Conservation (phyloP, 2,113 vertebrate genomes). For the Engraulis encrasicolus region DNA sequence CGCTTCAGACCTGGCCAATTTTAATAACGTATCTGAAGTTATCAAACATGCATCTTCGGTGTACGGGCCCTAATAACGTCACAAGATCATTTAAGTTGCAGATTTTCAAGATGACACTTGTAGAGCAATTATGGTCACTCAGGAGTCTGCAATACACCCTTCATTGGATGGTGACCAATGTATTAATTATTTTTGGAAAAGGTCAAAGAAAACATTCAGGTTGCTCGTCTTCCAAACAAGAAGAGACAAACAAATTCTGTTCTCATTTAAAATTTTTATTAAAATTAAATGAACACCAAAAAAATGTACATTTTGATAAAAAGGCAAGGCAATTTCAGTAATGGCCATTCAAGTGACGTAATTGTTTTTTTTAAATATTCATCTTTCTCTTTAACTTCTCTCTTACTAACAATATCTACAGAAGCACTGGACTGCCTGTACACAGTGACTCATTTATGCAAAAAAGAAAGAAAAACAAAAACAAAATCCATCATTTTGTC, state of each 20-base stretch:
- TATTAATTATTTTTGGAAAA: no score
- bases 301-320: conserved; percentile 77
- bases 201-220: neutral
- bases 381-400: conserved; percentile 79
- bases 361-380: conserved; percentile 84
- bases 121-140: no score
- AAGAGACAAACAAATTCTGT: neutral
- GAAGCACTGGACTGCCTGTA: conserved; percentile 86
- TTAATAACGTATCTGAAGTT: no score
- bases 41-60: no score
- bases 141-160: no score
- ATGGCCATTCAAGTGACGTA: conserved; percentile 70
- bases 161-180: no score
- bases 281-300: conserved; percentile 66
- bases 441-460: conserved; percentile 86
- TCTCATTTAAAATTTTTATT: conserved; percentile 57
- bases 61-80: no score
- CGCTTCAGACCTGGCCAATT: no score
- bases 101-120: no score
- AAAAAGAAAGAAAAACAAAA: conserved; percentile 28
- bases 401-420: conserved; percentile 89
- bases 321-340: conserved; percentile 92
- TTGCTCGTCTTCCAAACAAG: neutral
- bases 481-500: conserved; percentile 45
- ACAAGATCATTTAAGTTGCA: no score